Percentiles rank a stretch among this genome's conserved stretches.
Conservation (phyloP, 2,888 invertebrate genomes). For the Physocephala rufipes region DNA sequence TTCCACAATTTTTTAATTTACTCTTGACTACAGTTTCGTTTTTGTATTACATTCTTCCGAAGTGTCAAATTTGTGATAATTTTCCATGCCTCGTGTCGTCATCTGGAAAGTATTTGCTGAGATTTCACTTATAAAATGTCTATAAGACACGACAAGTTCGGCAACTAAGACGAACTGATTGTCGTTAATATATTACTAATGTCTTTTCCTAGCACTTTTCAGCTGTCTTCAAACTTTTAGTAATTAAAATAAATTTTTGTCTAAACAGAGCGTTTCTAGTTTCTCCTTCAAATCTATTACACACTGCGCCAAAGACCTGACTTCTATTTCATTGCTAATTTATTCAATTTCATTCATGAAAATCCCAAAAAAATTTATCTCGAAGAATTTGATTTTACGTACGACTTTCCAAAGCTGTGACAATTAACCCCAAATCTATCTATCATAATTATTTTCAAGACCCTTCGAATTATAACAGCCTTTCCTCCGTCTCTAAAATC, state of each 20-base stretch:
- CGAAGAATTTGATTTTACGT: constrained; percentile 14
- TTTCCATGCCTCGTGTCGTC: constrained; percentile 46
- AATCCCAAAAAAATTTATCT: constrained; percentile 27
- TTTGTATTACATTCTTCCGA: constrained; percentile 48
- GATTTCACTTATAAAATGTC: constrained; percentile 55
- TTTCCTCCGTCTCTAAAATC: too few species aligned
- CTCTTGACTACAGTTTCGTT: constrained; percentile 32
- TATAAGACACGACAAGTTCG: constrained; percentile 57
- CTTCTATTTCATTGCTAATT: constrained; percentile 43
- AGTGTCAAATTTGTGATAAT: constrained; percentile 64
- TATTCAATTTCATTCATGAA: constrained; percentile 7
- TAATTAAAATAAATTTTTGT: constrained; percentile 56
- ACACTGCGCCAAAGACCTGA: constrained; percentile 34
- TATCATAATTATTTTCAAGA: too few species aligned
- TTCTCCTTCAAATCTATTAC: neutral
- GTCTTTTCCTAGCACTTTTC: constrained; percentile 27
- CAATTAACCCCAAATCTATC: too few species aligned
- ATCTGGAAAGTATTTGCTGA: constrained; percentile 42
- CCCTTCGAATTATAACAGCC: too few species aligned
- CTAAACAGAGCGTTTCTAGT: neutral
- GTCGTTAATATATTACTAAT: too few species aligned
- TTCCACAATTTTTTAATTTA: constrained; percentile 5
- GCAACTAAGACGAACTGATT: too few species aligned
- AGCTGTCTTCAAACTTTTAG: constrained; percentile 42
- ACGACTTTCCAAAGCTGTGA: too few species aligned